Evolutionary conservation across 1,140 invertebrate species (phyloP), one percentile per base, ranked within the genome.

Genomic region (Lasioglossum baleicum): DNA sequence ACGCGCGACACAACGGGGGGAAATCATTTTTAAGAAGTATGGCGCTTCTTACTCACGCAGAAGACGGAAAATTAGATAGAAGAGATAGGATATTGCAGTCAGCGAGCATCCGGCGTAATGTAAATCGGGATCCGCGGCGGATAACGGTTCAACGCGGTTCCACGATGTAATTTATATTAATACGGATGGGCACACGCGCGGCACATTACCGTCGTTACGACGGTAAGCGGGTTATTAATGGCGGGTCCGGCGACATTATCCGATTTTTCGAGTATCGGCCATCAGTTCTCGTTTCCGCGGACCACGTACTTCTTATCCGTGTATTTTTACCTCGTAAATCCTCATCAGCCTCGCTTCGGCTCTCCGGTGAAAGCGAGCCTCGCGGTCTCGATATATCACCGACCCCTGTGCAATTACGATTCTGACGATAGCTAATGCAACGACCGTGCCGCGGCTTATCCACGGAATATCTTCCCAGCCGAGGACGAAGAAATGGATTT

Each of bases 191-290:
- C 56, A 58, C 35, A 22, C 48, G 60, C 40, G 13, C 53, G 76
- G 67, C 69, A 73, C 72, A 79, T 79, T 79, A 67, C 71, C 8
- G 10, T 42, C 71, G 71, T 73, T 65, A 72, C 70, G 70, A 2
- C 42, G 61, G 40, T 66, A 66, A 79, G 22, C 63, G 40, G 26
- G 53, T 74, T 80, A 74, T 80, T 75, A 61, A 66, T 66, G 70
- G 69, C 0, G 11, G 15, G 20, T 8, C 51, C n/a, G 35, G 61
- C 51, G 44, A 66, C 73, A 74, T 79, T 66, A 79, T 79, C 69
- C 64, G 53, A 75, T 51, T 79, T 79, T 79, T 79, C 61, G 76
- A 65, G 76, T 40, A 73, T 79, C 76, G 61, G 64, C 76, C 75
- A 72, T 78, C 63, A 78, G 68, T 78, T 78, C 75, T 78, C 75